These are phyloP conservation scores for Hydrotaea cyrtoneurina DNA, from an alignment of 2,888 invertebrate species.

Conservation along the genomic window DNA sequence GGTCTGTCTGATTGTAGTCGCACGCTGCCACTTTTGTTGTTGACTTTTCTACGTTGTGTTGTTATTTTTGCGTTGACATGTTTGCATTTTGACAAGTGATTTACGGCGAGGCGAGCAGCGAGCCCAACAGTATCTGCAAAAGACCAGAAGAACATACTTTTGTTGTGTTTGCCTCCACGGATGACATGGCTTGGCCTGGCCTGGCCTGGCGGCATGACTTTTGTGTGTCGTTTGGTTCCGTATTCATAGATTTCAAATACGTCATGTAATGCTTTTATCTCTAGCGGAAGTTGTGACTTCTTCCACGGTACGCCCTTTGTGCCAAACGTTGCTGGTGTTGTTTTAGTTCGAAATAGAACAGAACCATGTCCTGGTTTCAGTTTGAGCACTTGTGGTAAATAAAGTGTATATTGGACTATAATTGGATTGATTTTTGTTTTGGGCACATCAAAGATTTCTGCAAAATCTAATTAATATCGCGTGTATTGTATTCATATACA, in stretches of 20 bases:
- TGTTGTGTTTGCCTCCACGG: slow-evolving; percentile 31
- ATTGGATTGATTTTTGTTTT: background rate
- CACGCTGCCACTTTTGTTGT: slow-evolving; percentile 25
- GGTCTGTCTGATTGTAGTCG: slow-evolving; percentile 33
- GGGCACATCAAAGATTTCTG: background rate
- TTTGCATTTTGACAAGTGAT: slow-evolving; percentile 67
- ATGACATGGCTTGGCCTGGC: background rate
- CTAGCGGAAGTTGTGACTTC: slow-evolving; percentile 50
- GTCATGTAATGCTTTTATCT: slow-evolving; percentile 55
- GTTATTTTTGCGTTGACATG: slow-evolving; percentile 67
- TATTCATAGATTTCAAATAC: slow-evolving; percentile 45
- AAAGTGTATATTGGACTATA: background rate
- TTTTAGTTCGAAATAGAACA: background rate
- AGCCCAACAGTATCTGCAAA: slow-evolving; percentile 5
- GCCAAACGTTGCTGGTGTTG: background rate
- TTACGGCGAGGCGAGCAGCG: slow-evolving; percentile 57
- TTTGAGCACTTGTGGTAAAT: no score
- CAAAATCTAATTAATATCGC: background rate
- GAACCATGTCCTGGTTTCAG: background rate
- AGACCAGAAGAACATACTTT: slow-evolving; percentile 44
- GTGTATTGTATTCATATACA: no score
- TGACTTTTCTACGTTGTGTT: slow-evolving; percentile 47
- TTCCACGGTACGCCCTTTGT: background rate
- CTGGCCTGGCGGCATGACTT: slow-evolving; percentile 16
- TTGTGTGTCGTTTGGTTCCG: slow-evolving; percentile 50